Conservation (phyloP, 1,140 invertebrate genomes). For the Drosophila trapezifrons region DNA sequence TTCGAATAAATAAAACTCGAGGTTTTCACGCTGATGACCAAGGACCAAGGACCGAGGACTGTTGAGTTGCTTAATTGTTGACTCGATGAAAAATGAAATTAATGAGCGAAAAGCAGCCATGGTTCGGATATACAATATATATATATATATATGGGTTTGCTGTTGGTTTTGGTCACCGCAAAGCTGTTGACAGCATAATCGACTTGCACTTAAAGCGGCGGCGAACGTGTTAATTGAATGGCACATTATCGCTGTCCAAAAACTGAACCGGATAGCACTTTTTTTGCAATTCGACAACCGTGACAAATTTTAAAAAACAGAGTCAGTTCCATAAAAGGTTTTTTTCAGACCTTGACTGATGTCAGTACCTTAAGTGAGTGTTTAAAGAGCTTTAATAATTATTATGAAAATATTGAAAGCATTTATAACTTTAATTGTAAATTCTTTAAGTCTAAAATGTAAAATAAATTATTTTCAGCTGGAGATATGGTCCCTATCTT, state of each 20-base stretch:
- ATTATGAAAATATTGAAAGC: neutral
- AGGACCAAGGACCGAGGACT: conserved; percentile 7
- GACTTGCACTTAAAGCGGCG: conserved; percentile 61
- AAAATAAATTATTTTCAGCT: too few species aligned
- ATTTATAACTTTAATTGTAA: neutral
- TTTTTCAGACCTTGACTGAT: too few species aligned
- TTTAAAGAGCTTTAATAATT: too few species aligned
- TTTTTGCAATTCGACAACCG: neutral
- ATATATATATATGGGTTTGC: neutral
- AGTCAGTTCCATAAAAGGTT: too few species aligned
- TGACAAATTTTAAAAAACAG: conserved; percentile 12
- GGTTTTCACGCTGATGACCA: conserved; percentile 5
- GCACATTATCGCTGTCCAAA: conserved; percentile 37
- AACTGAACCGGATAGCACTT: conserved; percentile 22
- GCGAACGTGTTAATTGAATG: conserved; percentile 65
- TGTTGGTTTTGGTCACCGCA: conserved; percentile 35
- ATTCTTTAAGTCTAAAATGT: too few species aligned
- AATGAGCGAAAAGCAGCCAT: conserved; percentile 55
- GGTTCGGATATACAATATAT: neutral
- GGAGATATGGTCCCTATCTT: too few species aligned
- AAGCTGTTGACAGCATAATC: conserved; percentile 70
- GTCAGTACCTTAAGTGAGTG: neutral
- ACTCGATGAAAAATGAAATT: conserved; percentile 51
- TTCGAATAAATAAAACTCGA: conserved; percentile 39
- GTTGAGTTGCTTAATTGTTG: conserved; percentile 40